phyloP scores from a whole-genome alignment of 2,888 invertebrate species.

The Eupeodes latifasciatus region DNA sequence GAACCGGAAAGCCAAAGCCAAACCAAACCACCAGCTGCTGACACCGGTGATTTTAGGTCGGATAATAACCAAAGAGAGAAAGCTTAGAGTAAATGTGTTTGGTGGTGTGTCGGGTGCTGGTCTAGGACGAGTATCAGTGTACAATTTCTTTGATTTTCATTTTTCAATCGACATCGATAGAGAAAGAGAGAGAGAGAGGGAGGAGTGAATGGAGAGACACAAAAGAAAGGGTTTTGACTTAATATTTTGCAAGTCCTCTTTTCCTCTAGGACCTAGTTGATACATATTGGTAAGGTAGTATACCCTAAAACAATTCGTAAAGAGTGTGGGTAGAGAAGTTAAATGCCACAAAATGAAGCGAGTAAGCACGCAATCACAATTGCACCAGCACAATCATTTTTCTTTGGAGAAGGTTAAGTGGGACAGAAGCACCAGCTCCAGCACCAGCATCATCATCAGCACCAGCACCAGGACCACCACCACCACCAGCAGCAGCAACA shows the following conservation, averaged over 20 bases:
- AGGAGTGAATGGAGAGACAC: too few relatives aligned
- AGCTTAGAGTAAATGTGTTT: conserved; percentile 71
- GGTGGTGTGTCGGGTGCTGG: conserved; percentile 14
- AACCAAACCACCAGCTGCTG: conserved; percentile 67
- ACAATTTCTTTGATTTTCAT: conserved; percentile 70
- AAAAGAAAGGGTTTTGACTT: conserved; percentile 46
- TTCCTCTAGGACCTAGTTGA: background rate
- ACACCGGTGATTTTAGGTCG: conserved; percentile 75
- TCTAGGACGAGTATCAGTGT: conserved; percentile 25
- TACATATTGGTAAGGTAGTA: background rate
- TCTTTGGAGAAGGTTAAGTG: conserved; percentile 63
- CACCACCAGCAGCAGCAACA: background rate
- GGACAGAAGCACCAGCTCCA: conserved; percentile 29
- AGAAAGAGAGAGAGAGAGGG: background rate
- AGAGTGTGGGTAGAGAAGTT: conserved; percentile 1
- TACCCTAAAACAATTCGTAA: background rate
- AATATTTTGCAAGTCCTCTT: conserved; percentile 34
- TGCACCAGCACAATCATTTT: conserved; percentile 61
- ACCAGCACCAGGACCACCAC: too few relatives aligned
- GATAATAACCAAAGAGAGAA: conserved; percentile 72
- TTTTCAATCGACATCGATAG: conserved; percentile 52
- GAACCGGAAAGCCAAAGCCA: conserved; percentile 48
- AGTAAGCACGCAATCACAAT: conserved; percentile 72
- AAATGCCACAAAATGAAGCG: conserved; percentile 72
- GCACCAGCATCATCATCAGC: background rate